These are phyloP conservation scores for Sebastes oblongus DNA, from an alignment of 2,797 vertebrate genomes.

Conservation along the genomic window DNA sequence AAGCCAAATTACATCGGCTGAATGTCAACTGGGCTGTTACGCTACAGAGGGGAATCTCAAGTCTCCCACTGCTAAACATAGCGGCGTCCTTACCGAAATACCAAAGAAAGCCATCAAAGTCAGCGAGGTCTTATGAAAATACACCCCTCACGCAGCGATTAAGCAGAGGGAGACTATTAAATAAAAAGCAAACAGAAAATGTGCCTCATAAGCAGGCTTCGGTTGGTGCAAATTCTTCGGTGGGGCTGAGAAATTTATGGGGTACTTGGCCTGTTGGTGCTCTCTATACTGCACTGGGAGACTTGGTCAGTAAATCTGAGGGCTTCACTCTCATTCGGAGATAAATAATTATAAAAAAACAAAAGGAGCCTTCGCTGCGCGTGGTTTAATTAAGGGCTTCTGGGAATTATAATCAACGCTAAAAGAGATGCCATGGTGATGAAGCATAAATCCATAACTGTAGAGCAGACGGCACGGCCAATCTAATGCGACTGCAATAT, in stretches of 20 bases:
- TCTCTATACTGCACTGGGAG: slow-evolving; percentile 22
- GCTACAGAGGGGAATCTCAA: not conserved
- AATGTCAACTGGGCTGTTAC: slow-evolving; percentile 40
- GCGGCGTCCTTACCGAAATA: slow-evolving; percentile 11
- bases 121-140: slow-evolving; percentile 12
- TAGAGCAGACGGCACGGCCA: slow-evolving; percentile 53
- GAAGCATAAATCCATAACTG: slow-evolving; percentile 78
- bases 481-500: slow-evolving; percentile 66
- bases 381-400: slow-evolving; percentile 79
- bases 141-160: slow-evolving; percentile 18
- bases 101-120: slow-evolving; percentile 48
- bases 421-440: slow-evolving; percentile 75
- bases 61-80: slow-evolving; percentile 16
- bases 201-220: slow-evolving; percentile 55
- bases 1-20: slow-evolving; percentile 41
- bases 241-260: slow-evolving; percentile 58
- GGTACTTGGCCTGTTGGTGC: slow-evolving; percentile 41
- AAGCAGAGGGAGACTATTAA: slow-evolving; percentile 25
- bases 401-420: slow-evolving; percentile 80
- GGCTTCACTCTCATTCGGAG: slow-evolving; percentile 50
- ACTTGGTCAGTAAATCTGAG: slow-evolving; percentile 71
- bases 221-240: slow-evolving; percentile 48
- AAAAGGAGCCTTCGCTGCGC: slow-evolving; percentile 42
- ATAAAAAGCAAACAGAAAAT: slow-evolving; percentile 29
- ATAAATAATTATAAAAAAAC: slow-evolving; percentile 56